These are phyloP conservation scores for Habroteleia sp. DNA, from an alignment of 2,888 invertebrate species.

Conservation along the genomic window DNA sequence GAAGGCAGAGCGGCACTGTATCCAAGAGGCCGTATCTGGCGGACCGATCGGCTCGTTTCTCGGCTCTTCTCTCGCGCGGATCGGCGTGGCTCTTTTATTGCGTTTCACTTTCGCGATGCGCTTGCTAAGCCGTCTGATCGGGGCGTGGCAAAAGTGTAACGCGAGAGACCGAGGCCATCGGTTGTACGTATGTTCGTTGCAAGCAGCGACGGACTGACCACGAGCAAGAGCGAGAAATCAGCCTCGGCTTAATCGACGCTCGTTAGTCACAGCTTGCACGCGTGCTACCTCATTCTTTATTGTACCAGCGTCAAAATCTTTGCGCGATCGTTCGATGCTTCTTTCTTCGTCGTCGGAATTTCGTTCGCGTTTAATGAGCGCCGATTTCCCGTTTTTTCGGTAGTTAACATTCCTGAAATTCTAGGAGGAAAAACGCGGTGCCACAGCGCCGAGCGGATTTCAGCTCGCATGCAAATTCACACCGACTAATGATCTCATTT, in stretches of 20 bases:
- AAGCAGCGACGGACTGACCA: slow-evolving; percentile 39
- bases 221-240: slow-evolving; percentile 40
- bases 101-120: slow-evolving; percentile 81
- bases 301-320: slow-evolving; percentile 18
- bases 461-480: slow-evolving; percentile 35
- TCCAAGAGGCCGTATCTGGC: slow-evolving; percentile 52
- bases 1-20: slow-evolving; percentile 44
- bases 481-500: slow-evolving; percentile 48
- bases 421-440: neutral
- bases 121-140: slow-evolving; percentile 75
- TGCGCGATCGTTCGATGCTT: slow-evolving; percentile 4
- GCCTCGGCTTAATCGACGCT: slow-evolving; percentile 38
- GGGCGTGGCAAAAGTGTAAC: slow-evolving; percentile 81
- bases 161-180: slow-evolving; percentile 72
- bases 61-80: slow-evolving; percentile 62
- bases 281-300: slow-evolving; percentile 39
- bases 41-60: slow-evolving; percentile 65
- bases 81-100: slow-evolving; percentile 76
- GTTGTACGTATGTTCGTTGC: slow-evolving; percentile 30
- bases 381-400: slow-evolving; percentile 5
- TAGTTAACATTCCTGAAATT: slow-evolving; percentile 2
- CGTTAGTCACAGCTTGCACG: slow-evolving; percentile 50
- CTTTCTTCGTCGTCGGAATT: slow-evolving; percentile 6
- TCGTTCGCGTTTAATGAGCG: slow-evolving; percentile 19
- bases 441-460: too few relatives aligned